A percentile compares a stretch with the other conserved stretches of the same genome.
Evolutionary conservation across 2,113 vertebrate species (phyloP).

Genomic region (Vimba vimba): DNA sequence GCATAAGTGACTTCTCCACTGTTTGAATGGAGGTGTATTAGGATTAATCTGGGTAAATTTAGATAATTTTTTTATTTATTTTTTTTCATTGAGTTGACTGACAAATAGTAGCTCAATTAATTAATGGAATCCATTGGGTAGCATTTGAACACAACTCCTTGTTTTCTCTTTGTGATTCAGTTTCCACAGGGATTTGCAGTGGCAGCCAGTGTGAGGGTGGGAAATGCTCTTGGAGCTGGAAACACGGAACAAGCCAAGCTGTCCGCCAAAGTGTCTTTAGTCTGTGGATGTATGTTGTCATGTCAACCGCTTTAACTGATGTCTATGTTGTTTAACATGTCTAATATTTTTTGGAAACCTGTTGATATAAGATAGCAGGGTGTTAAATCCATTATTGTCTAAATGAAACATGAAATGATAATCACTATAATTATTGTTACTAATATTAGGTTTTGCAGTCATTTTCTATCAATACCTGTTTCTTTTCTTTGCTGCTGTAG

Average conservation of each 20-base stretch:
- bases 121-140: too few relatives aligned
- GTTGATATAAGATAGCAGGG: too few relatives aligned
- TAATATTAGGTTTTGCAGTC: background rate
- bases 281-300: slow-evolving; percentile 75
- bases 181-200: slow-evolving; percentile 82
- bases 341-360: background rate
- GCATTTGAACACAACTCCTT: background rate
- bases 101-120: too few relatives aligned
- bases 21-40: too few relatives aligned
- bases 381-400: too few relatives aligned
- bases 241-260: slow-evolving; percentile 76
- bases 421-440: background rate
- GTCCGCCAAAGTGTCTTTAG: slow-evolving; percentile 74
- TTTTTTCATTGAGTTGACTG: too few relatives aligned
- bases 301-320: too few relatives aligned
- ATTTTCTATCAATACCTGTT: background rate
- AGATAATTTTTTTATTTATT: too few relatives aligned
- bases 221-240: slow-evolving; percentile 83
- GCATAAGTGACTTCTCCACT: too few relatives aligned
- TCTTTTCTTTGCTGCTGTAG: slow-evolving; percentile 66
- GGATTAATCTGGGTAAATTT: too few relatives aligned
- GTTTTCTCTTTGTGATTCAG: background rate
- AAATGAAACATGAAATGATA: too few relatives aligned
- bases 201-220: slow-evolving; percentile 81
- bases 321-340: background rate